phyloP scores from a whole-genome alignment of 2,113 vertebrate genomes.

The Puma concolor region DNA sequence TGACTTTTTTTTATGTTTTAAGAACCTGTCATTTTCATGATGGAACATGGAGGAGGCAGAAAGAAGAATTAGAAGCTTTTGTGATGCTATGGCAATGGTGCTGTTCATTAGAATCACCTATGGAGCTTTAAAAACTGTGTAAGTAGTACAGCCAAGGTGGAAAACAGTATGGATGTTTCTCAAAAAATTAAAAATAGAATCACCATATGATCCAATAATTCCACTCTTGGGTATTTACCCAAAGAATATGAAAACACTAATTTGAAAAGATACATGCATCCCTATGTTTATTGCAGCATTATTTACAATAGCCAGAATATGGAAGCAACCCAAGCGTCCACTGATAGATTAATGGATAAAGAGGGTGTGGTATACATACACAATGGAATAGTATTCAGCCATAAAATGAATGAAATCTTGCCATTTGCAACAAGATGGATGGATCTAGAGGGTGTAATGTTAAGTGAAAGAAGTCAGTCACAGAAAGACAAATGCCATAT shows the following conservation, averaged over 20 bases:
- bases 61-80: conserved; percentile 6
- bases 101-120: background rate
- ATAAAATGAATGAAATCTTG: background rate
- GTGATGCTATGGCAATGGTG: background rate
- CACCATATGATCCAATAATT: background rate
- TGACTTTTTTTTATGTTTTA: background rate
- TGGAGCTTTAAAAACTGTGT: background rate
- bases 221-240: background rate
- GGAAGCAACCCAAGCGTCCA: background rate
- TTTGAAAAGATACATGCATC: background rate
- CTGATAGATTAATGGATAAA: background rate
- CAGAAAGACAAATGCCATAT: background rate
- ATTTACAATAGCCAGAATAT: background rate
- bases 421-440: background rate
- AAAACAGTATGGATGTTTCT: background rate
- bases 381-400: background rate
- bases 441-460: background rate
- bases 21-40: background rate
- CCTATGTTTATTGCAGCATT: background rate
- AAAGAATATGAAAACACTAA: background rate
- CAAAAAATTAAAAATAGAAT: background rate
- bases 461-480: background rate
- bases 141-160: background rate
- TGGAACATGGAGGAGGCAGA: background rate
- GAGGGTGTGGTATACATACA: background rate